Evolutionary conservation across 2,797 vertebrate species (phyloP).

Genomic region (Tolypeutes matacus): DNA sequence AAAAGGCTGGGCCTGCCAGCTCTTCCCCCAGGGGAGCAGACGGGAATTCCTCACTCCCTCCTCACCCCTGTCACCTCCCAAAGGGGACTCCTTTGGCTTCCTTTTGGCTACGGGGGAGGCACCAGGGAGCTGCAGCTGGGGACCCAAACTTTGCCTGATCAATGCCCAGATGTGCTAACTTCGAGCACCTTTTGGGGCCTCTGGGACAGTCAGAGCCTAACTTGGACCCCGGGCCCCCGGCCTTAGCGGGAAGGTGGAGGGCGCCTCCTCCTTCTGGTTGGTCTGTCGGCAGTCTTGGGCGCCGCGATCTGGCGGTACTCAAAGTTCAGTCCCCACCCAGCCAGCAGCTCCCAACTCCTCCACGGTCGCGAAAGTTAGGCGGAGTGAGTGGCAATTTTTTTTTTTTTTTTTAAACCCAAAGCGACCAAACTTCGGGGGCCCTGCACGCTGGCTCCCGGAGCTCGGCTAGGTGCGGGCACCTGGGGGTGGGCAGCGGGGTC

Average conservation of each 20-base stretch:
- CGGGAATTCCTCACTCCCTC: neutral
- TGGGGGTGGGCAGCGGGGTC: neutral
- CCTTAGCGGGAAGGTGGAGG: neutral
- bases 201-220: neutral
- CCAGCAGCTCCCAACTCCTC: constrained; percentile 26
- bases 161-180: neutral
- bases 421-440: neutral
- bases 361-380: constrained; percentile 40
- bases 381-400: neutral
- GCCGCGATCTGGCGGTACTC: constrained; percentile 64
- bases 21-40: neutral
- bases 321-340: constrained; percentile 70
- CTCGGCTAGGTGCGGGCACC: constrained; percentile 5
- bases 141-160: neutral
- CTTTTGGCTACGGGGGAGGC: neutral
- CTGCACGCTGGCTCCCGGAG: neutral
- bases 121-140: neutral
- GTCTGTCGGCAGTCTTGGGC: constrained; percentile 53
- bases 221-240: neutral
- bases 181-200: neutral
- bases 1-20: rapidly evolving
- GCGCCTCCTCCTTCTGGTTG: neutral
- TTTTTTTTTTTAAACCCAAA: neutral
- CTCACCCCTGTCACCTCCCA: neutral
- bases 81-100: neutral